Percentiles rank a stretch among this genome's conserved stretches.
phyloP scores from a whole-genome alignment of 2,113 vertebrate genomes.

The Cercopithecus mona region DNA sequence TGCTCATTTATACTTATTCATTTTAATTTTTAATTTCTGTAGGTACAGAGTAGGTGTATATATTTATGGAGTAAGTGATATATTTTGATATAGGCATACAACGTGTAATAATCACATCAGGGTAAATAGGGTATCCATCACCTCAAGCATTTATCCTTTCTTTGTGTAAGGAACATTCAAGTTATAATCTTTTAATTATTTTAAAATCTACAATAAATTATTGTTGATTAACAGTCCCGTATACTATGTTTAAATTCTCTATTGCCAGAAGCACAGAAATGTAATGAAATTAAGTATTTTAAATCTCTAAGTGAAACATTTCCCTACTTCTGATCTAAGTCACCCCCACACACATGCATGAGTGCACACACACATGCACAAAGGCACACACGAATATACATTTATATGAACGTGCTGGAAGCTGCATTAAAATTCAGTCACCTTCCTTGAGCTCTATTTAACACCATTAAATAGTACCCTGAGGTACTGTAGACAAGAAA shows the following conservation, averaged over 20 bases:
- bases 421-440: slow-evolving; percentile 24
- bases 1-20: too few relatives aligned
- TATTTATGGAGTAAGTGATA: too few relatives aligned
- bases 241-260: background rate
- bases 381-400: background rate
- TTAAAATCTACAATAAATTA: too few relatives aligned
- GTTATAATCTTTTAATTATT: too few relatives aligned
- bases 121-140: too few relatives aligned
- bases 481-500: background rate
- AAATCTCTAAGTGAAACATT: background rate
- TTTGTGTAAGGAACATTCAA: too few relatives aligned
- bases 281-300: slow-evolving; percentile 29
- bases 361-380: background rate
- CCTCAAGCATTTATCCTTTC: too few relatives aligned
- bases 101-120: too few relatives aligned
- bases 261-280: background rate
- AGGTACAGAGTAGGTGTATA: too few relatives aligned
- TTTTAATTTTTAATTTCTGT: too few relatives aligned
- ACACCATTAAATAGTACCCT: background rate
- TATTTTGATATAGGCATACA: too few relatives aligned
- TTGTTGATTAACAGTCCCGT: background rate
- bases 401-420: slow-evolving; percentile 1
- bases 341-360: background rate
- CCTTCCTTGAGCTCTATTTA: background rate
- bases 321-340: background rate